Conservation (phyloP, 2,888 invertebrate genomes). For the Bursaphelenchus okinawaensis region DNA sequence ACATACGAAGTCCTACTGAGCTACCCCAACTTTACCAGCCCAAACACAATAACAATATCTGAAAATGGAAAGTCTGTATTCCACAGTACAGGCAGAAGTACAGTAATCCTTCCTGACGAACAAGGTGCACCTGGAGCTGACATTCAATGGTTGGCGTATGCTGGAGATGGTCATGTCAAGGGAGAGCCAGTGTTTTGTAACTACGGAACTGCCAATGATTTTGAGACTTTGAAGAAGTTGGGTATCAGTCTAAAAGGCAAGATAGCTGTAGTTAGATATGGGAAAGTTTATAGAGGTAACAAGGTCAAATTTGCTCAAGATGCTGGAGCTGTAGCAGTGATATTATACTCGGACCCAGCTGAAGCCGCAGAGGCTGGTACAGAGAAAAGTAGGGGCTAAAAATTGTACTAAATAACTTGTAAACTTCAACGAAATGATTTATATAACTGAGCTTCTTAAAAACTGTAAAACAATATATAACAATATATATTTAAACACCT, state of each 20-base stretch:
- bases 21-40: slow-evolving; percentile 45
- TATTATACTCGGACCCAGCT: slow-evolving; percentile 53
- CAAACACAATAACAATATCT: slow-evolving; percentile 29
- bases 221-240: slow-evolving; percentile 21
- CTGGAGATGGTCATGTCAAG: slow-evolving; percentile 36
- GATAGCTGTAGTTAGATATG: slow-evolving; percentile 58
- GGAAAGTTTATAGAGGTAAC: slow-evolving; percentile 60
- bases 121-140: slow-evolving; percentile 45
- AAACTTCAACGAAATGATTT: too few species aligned
- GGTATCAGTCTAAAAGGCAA: slow-evolving; percentile 29
- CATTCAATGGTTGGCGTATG: slow-evolving; percentile 49
- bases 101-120: slow-evolving; percentile 40
- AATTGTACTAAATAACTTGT: neutral
- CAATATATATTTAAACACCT: too few species aligned
- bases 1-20: slow-evolving; percentile 48
- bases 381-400: too few species aligned
- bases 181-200: slow-evolving; percentile 44
- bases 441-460: too few species aligned
- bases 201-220: slow-evolving; percentile 38
- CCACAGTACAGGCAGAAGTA: slow-evolving; percentile 33
- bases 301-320: slow-evolving; percentile 57
- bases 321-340: slow-evolving; percentile 57
- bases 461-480: too few species aligned
- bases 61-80: slow-evolving; percentile 22
- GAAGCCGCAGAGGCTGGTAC: slow-evolving; percentile 29